Evolutionary conservation across 2,797 vertebrate genomes (phyloP).

Genomic region (Microctenopoma stevenorrisi): DNA sequence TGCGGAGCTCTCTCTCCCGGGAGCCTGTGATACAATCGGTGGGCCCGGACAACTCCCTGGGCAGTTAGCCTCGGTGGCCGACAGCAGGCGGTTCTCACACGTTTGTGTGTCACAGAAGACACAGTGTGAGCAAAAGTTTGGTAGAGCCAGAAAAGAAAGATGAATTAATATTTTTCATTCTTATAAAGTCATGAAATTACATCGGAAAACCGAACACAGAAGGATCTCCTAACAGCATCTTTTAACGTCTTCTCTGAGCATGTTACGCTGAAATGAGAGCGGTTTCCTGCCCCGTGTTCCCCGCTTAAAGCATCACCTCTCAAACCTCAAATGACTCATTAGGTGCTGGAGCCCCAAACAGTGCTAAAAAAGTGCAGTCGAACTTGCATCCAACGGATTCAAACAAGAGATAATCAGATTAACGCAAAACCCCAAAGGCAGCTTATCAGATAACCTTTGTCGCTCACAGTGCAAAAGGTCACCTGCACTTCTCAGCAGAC

Average conservation of each 20-base stretch:
- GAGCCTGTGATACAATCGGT: conserved; percentile 48
- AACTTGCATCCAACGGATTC: neutral
- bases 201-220: conserved; percentile 2
- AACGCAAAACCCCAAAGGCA: neutral
- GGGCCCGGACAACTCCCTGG: conserved; percentile 50
- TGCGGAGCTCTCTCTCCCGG: conserved; percentile 38
- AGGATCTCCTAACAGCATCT: too few species aligned
- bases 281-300: neutral
- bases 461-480: conserved; percentile 19
- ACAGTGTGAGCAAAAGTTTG: conserved; percentile 37
- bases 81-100: conserved; percentile 43
- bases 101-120: conserved; percentile 23
- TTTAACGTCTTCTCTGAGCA: neutral
- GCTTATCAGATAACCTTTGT: conserved; percentile 29
- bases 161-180: conserved; percentile 16
- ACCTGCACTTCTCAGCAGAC: conserved; percentile 12
- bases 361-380: conserved; percentile 1
- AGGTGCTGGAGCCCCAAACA: conserved; percentile 28
- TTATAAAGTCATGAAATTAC: conserved; percentile 16
- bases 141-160: conserved; percentile 1
- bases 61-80: conserved; percentile 59
- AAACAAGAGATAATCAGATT: conserved; percentile 30
- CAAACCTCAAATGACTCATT: conserved; percentile 44
- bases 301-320: conserved; percentile 23
- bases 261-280: neutral